These are phyloP conservation scores for Alosa alosa DNA, from an alignment of 2,113 vertebrate genomes.

Conservation along the genomic window DNA sequence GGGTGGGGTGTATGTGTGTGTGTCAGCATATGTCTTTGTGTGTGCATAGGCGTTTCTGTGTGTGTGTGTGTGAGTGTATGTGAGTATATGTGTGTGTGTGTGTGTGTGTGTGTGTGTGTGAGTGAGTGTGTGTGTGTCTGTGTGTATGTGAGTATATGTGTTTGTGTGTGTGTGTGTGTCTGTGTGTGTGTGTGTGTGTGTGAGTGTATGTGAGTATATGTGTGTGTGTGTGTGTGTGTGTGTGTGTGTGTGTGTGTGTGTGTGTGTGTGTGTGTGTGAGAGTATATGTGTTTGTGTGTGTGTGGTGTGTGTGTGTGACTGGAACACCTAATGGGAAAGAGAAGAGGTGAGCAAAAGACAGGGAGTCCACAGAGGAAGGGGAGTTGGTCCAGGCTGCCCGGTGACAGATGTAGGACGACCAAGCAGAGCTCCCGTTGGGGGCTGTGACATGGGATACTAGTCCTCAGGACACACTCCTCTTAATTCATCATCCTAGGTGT, in stretches of 20 bases:
- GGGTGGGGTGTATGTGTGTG: too few species aligned
- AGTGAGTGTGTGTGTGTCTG: not conserved
- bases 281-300: too few species aligned
- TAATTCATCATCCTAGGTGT: not conserved
- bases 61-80: not conserved
- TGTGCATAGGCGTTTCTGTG: not conserved
- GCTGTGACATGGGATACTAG: not conserved
- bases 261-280: not conserved
- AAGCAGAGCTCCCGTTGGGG: not conserved
- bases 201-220: not conserved
- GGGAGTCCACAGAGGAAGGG: not conserved
- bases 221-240: not conserved
- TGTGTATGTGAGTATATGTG: not conserved
- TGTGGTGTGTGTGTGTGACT: not conserved
- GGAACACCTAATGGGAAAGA: not conserved
- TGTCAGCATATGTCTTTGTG: too few species aligned
- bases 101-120: not conserved
- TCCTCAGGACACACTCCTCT: not conserved
- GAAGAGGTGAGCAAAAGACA: not conserved
- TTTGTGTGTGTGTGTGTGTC: not conserved
- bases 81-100: not conserved
- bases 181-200: not conserved
- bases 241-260: not conserved
- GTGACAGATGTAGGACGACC: not conserved
- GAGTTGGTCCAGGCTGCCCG: not conserved